Evolutionary conservation across 2,113 vertebrate species (phyloP), one percentile per base, ranked within the genome.

Genomic region (Perca fluviatilis): DNA sequence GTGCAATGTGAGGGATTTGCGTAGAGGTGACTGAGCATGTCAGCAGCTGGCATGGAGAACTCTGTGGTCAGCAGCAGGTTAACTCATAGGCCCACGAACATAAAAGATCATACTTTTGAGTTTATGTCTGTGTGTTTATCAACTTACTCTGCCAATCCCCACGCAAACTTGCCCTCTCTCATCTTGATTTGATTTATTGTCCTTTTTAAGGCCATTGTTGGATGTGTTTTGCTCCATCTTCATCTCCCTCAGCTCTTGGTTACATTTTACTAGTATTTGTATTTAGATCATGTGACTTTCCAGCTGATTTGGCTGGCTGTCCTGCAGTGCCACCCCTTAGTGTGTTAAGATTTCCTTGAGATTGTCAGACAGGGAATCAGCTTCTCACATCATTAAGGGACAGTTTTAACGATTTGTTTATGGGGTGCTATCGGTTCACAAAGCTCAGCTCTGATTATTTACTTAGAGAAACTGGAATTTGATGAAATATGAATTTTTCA

Each of bases 331-430:
- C n/a, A 64, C 61, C 62, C 2, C 25, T 65, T 40, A 36, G 21
- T 80, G 47, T 69, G 56, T 86, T 84, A 76, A 61, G 63, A 84
- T 83, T 64, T 74, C 18, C 63, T 63, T 9, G 23, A 33, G 68
- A 74, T 65, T 70, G n/a, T 16, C 40, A 56, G 61, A 72, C 58
- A 73, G 62, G 49, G 72, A 79, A 80, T 60, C 53, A 63, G 49
- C 60, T 80, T 68, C 56, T 77, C 72, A 50, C 79, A 62, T 73
- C 71, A 75, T 91, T 84, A 86, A 64, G 71, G 77, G 50, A 67
- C 25, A 54, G 40, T 76, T 80, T 74, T 78, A 84, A 87, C 80
- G 82, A 43, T 80, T 88, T 89, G 80, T 91, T 91, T 90, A 73
- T 66, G 61, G 54, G 68, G 25, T 25, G 23, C 69, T 73, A 76